Base-by-base conservation (phyloP, 2,888 invertebrate genomes). In the Ariolimax columbianus region DNA sequence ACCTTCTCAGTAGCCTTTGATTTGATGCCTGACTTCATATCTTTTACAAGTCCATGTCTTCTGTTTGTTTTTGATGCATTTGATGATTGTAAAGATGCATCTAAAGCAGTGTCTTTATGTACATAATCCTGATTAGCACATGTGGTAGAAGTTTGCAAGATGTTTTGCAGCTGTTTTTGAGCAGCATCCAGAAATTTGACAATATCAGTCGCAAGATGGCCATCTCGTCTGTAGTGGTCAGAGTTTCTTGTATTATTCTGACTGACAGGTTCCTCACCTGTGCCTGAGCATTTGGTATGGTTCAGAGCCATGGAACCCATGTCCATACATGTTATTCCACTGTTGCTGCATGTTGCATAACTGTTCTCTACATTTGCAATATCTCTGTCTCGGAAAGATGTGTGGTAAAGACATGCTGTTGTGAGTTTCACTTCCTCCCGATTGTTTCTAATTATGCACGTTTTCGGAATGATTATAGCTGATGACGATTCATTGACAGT, bases 131-230 rank as follows among this genome's bases (percentile, higher is more conserved):
- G 40, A 72, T 40, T 72, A 26, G 40, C 9, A 30, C 26, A 30
- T 6, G 80, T 11, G 7, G 38, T 6, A 43, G 68, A 51, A 36
- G 30, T 47, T 51, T 68, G 55, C 33, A 82, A 72, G 19, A 82
- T 36, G 43, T 59, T 75, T 43, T 63, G 26, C 40, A 82, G n/a
- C 63, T 82, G 82, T 63, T 33, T 19, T 4, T 82, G 55, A 75
- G 82, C 75, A 11, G 59, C 55, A 55, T 73, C 43, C 26, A 82
- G 66, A 33, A 73, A 82, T 33, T 59, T 11, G 17, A 75, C 63
- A 43, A 82, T 59, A 59, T 82, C 59, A 38, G 59, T 7, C 26
- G 47, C 43, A 77, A 17, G 47, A n/a, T 79, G 38, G 68, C 33
- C 40, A 43, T 30, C 43, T 6, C 40, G 26, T 19, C 38, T 43